Evolutionary conservation across 2,888 invertebrate species (phyloP), one percentile per base, ranked within the genome.

Genomic region (Lobophora halterata): DNA sequence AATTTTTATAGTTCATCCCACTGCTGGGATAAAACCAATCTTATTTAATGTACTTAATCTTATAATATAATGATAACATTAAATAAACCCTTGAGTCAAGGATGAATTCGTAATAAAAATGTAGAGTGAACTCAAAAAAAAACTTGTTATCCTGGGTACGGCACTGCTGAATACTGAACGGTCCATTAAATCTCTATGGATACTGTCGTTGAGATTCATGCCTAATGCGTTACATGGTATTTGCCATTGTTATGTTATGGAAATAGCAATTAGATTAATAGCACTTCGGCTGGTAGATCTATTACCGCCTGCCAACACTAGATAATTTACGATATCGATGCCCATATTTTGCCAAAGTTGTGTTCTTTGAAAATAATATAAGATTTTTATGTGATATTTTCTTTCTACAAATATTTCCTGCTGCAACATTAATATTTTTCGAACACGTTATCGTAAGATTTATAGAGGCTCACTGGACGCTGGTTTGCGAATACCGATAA

Each of bases 121-220:
- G n/a, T n/a, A n/a, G n/a, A n/a, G n/a, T n/a, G n/a, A n/a, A n/a
- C n/a, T n/a, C n/a, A n/a, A n/a, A n/a, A n/a, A n/a, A n/a, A n/a
- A n/a, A n/a, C n/a, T n/a, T n/a, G n/a, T n/a, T n/a, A n/a, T n/a
- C n/a, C n/a, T n/a, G n/a, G n/a, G n/a, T n/a, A n/a, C n/a, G n/a
- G n/a, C n/a, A n/a, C n/a, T n/a, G n/a, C n/a, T n/a, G n/a, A n/a
- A n/a, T n/a, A n/a, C n/a, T 32, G n/a, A 31, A 35, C 46, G 48
- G 37, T 24, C 35, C 46, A 50, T 53, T 53, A 48, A 46, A 34
- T 53, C 46, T 34, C 35, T 35, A 46, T 50, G 38, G 46, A 42
- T 46, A 48, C 39, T 49, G 48, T 46, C 46, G 46, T 33, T 41
- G 39, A 46, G 45, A 39, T 44, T 41, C 42, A 35, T 33, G 46